These are phyloP conservation scores for Caretta caretta DNA, from an alignment of 2,113 vertebrate genomes.

Conservation along the genomic window DNA sequence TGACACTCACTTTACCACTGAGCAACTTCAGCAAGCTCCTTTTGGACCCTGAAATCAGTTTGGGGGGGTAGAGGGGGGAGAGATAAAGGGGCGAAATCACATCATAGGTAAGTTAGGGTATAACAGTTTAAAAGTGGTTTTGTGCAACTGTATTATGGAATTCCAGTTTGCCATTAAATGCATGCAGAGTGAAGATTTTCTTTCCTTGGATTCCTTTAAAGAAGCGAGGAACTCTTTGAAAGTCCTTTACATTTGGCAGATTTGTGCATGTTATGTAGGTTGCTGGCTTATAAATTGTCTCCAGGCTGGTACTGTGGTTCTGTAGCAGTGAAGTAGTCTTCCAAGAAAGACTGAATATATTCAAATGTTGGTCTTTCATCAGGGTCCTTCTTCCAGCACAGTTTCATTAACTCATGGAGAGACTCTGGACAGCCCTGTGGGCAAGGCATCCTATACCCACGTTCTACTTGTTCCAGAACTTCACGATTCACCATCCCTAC, in stretches of 20 bases:
- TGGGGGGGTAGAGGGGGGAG: conserved; percentile 8
- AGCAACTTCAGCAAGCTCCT: conserved; percentile 55
- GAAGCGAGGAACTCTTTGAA: conserved; percentile 72
- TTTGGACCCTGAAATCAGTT: conserved; percentile 79
- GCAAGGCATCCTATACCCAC: conserved; percentile 95
- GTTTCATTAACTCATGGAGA: conserved; percentile 95
- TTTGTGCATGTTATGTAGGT: conserved; percentile 74
- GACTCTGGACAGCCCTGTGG: conserved; percentile 96
- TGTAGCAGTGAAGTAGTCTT: conserved; percentile 98
- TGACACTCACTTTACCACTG: conserved; percentile 53
- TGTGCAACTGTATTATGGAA: conserved; percentile 81
- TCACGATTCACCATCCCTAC: conserved; percentile 97
- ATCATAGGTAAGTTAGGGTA: conserved; percentile 79
- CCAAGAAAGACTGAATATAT: conserved; percentile 96
- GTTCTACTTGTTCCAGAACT: conserved; percentile 95
- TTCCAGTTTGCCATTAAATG: conserved; percentile 85
- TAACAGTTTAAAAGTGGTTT: conserved; percentile 86
- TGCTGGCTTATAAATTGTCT: conserved; percentile 91
- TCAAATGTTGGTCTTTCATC: conserved; percentile 97
- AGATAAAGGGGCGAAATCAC: conserved; percentile 15
- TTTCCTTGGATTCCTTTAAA: conserved; percentile 77
- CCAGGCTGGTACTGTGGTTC: conserved; percentile 98
- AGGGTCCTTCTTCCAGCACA: conserved; percentile 96
- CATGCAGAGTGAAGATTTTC: conserved; percentile 79
- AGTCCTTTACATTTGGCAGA: conserved; percentile 81